Evolutionary conservation across 2,888 invertebrate genomes (phyloP).

Genomic region (Plebejus anna): DNA sequence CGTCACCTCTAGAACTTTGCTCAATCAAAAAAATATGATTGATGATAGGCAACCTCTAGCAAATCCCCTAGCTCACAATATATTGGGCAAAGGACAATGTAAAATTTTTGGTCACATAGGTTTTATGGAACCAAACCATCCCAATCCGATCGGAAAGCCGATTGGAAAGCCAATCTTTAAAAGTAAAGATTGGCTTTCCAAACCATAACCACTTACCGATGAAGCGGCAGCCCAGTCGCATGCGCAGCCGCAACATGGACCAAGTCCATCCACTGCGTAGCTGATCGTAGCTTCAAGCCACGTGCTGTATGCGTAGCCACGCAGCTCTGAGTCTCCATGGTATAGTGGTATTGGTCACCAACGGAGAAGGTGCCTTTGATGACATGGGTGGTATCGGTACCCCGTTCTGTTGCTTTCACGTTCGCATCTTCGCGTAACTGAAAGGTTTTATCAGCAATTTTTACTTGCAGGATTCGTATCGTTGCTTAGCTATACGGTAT

Average conservation of each 20-base stretch:
- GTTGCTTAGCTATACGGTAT: too few species aligned
- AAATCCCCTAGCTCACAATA: too few species aligned
- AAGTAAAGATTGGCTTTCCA: neutral
- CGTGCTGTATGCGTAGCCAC: conserved; percentile 46
- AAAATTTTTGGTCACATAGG: neutral
- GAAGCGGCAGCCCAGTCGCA: conserved; percentile 76
- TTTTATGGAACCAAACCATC: neutral
- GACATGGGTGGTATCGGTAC: conserved; percentile 65
- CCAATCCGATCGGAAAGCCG: neutral
- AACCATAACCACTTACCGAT: conserved; percentile 65
- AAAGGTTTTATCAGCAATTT: neutral
- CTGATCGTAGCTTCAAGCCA: conserved; percentile 57
- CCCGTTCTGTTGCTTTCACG: conserved; percentile 55
- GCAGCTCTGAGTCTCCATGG: conserved; percentile 87
- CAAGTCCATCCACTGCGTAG: conserved; percentile 83
- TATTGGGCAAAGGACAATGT: too few species aligned
- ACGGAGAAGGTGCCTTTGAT: conserved; percentile 78
- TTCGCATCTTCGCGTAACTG: conserved; percentile 59
- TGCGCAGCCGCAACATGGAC: conserved; percentile 78
- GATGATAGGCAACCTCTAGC: too few species aligned
- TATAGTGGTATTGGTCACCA: conserved; percentile 86
- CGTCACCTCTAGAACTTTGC: too few species aligned
- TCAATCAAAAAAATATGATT: too few species aligned
- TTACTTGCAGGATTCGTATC: too few species aligned
- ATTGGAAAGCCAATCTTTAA: too few species aligned